Conservation (phyloP, 2,113 vertebrate species). For the Passerina amoena region DNA sequence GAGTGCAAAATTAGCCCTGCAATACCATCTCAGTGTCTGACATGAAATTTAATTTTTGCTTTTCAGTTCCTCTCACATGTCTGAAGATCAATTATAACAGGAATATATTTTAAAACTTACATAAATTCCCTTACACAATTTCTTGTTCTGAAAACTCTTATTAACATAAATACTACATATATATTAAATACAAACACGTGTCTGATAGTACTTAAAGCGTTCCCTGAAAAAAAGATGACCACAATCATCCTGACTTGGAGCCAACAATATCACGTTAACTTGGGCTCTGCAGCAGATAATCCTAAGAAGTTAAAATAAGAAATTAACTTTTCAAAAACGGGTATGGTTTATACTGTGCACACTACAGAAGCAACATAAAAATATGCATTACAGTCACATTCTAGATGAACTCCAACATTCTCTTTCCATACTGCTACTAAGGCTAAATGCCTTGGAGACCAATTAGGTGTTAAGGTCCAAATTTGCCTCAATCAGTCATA, state of each 20-base stretch:
- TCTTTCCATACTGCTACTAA: background rate
- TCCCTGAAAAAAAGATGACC: rapidly evolving
- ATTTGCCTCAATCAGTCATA: background rate
- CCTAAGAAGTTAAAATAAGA: background rate
- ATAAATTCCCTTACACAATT: background rate
- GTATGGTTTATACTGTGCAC: background rate
- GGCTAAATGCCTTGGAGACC: background rate
- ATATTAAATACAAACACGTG: background rate
- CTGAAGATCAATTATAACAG: background rate
- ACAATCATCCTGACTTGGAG: background rate
- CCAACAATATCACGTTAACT: background rate
- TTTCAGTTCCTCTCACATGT: background rate
- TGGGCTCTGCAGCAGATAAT: background rate
- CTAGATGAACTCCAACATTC: background rate
- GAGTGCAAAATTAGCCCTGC: background rate
- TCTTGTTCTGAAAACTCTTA: background rate
- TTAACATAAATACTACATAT: background rate
- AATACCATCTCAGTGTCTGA: background rate
- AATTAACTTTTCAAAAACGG: background rate
- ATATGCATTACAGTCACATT: background rate
- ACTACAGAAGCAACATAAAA: background rate
- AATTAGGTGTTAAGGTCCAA: background rate
- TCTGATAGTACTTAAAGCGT: background rate
- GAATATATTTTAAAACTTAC: background rate
- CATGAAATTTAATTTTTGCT: background rate